Evolutionary conservation across 2,888 invertebrate genomes (phyloP), one percentile per base, ranked within the genome.

Genomic region (Aphodius sticticus): DNA sequence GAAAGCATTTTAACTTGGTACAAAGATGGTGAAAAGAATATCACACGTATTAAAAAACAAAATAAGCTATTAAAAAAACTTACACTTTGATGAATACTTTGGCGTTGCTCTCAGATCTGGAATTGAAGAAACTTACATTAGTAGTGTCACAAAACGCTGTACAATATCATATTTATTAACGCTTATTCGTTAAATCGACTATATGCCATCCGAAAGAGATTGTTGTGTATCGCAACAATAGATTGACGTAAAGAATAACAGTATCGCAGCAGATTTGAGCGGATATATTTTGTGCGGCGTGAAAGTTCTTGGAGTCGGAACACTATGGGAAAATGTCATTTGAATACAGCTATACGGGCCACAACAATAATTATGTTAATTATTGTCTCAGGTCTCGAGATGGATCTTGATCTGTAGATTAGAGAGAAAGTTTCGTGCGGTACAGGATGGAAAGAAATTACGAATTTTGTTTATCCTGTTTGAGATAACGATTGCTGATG

Each of bases 321-420:
- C 35, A 36, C 36, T 37, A 74, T 74, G 74, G 74, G 74, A 74
- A 74, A 74, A 74, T 74, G 74, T 74, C 74, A 74, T 74, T 74
- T 74, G 74, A 74, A 74, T 74, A 74, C 74, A 37, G 36, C 74
- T 37, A 26, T 74, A 74, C 74, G 74, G 74, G 74, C 37, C 35
- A 74, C 74, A 74, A 74, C 74, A 74, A 74, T 74, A 74, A 74
- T 74, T 74, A 74, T 74, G 74, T 74, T 74, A 74, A 74, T 74
- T 74, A 74, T 74, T 74, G 74, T 37, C 37, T 74, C 53, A 53
- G 53, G 53, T 53, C 74, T 37, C 74, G 74, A 37, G 36, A n/a
- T 37, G 37, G 74, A 74, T 36, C 37, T 74, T 74, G 74, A 74
- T 74, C 74, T 36, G 74, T 74, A 74, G 74, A 74, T 74, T 74